These are phyloP conservation scores for Drosophila picticornis DNA, from an alignment of 2,888 invertebrate species.

Conservation along the genomic window DNA sequence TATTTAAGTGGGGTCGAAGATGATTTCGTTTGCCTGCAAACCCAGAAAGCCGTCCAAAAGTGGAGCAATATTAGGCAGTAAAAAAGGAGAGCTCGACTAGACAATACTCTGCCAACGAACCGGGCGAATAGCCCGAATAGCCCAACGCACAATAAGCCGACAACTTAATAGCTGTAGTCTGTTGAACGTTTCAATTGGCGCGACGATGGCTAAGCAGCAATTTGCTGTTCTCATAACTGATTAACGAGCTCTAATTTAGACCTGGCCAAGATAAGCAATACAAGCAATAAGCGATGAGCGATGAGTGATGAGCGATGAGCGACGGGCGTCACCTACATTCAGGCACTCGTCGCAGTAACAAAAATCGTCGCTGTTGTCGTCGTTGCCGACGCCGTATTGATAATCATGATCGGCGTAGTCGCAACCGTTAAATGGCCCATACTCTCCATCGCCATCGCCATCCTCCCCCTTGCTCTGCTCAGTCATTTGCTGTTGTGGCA, in stretches of 20 bases:
- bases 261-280: neutral
- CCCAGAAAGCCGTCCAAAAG: too few species aligned
- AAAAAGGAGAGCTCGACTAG: neutral
- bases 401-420: conserved; percentile 58
- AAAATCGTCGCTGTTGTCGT: conserved; percentile 87
- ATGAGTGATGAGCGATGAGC: neutral
- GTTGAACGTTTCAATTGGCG: conserved; percentile 44
- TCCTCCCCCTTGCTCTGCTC: conserved; percentile 2
- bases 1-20: neutral
- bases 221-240: conserved; percentile 25
- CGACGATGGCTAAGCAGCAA: neutral
- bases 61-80: neutral
- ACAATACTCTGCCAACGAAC: neutral
- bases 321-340: conserved; percentile 80
- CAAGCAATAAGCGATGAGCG: neutral
- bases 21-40: neutral
- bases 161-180: neutral
- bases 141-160: neutral
- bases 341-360: conserved; percentile 92
- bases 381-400: conserved; percentile 72
- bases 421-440: conserved; percentile 62
- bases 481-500: neutral
- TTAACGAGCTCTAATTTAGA: conserved; percentile 30
- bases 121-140: neutral
- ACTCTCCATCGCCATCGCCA: conserved; percentile 59